A percentile compares a stretch with the other conserved stretches of the same genome.
Evolutionary conservation across 2,888 invertebrate species (phyloP).

Genomic region (Epinotia nisella): DNA sequence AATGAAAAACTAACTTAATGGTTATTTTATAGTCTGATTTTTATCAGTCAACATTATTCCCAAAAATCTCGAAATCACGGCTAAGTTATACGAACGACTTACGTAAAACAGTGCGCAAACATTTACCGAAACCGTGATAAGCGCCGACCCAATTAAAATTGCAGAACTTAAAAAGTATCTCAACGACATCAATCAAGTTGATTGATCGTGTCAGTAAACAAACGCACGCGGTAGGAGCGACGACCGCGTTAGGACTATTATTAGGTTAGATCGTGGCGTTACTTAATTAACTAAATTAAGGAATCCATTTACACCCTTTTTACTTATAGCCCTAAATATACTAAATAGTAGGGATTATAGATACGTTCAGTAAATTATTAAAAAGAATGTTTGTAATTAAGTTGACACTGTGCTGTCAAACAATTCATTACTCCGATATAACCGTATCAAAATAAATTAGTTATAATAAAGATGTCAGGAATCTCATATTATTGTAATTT

Average conservation of each 20-base stretch:
- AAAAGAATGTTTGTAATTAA: neutral
- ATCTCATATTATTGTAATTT: no score
- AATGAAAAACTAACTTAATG: no score
- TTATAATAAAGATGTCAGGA: no score
- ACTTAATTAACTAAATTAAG: slow-evolving; percentile 61
- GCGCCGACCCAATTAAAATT: slow-evolving; percentile 51
- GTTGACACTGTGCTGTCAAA: neutral
- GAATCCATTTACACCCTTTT: slow-evolving; percentile 45
- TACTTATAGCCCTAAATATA: neutral
- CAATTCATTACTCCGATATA: no score
- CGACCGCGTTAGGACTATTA: slow-evolving; percentile 62
- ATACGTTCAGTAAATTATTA: neutral
- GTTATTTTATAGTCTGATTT: no score
- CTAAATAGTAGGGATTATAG: neutral
- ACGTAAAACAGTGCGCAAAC: slow-evolving; percentile 36
- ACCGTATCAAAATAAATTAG: no score
- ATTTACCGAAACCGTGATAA: slow-evolving; percentile 37
- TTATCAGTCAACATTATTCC: neutral
- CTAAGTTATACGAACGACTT: slow-evolving; percentile 4
- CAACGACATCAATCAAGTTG: slow-evolving; percentile 72
- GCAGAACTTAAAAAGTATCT: slow-evolving; percentile 61
- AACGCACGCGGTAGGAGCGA: slow-evolving; percentile 49
- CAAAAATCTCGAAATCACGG: neutral
- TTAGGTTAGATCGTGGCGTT: slow-evolving; percentile 64
- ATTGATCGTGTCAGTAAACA: slow-evolving; percentile 63